phyloP scores from a whole-genome alignment of 1,140 invertebrate species.

The Drosophila melanica region DNA sequence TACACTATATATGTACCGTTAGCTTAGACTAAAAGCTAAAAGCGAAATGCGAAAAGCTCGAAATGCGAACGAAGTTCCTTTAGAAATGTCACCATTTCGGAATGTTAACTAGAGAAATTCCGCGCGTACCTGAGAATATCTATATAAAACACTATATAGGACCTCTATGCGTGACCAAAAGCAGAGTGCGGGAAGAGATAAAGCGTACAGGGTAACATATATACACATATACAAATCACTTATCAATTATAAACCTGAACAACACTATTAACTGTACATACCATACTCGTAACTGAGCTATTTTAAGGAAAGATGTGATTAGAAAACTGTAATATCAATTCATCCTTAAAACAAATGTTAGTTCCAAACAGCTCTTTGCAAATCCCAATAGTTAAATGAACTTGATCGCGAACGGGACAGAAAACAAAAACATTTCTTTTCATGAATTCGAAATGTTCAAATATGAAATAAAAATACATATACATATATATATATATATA shows the following conservation, averaged over 20 bases:
- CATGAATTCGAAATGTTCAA: too few species aligned
- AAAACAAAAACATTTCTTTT: neutral
- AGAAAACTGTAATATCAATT: conserved; percentile 17
- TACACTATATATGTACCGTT: conserved; percentile 8
- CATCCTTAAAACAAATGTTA: neutral
- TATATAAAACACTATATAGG: conserved; percentile 49
- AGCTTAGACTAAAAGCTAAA: conserved; percentile 30
- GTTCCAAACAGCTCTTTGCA: neutral
- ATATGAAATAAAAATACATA: neutral
- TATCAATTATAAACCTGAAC: conserved; percentile 29
- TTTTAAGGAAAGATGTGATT: conserved; percentile 16
- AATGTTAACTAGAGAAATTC: conserved; percentile 77
- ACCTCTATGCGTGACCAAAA: conserved; percentile 40
- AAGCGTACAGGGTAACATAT: conserved; percentile 59
- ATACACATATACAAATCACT: conserved; percentile 48
- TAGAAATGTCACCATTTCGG: conserved; percentile 48
- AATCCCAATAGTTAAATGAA: neutral
- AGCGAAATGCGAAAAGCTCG: conserved; percentile 7
- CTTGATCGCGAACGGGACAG: neutral
- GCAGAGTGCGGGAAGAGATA: neutral
- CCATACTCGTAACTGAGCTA: conserved; percentile 20
- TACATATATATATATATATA: too few species aligned
- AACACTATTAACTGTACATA: conserved; percentile 14
- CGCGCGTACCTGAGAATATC: conserved; percentile 71
- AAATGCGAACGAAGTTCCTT: conserved; percentile 53